These are phyloP conservation scores for Cyprinodon diabolis DNA, from an alignment of 2,797 vertebrate genomes.

Conservation along the genomic window DNA sequence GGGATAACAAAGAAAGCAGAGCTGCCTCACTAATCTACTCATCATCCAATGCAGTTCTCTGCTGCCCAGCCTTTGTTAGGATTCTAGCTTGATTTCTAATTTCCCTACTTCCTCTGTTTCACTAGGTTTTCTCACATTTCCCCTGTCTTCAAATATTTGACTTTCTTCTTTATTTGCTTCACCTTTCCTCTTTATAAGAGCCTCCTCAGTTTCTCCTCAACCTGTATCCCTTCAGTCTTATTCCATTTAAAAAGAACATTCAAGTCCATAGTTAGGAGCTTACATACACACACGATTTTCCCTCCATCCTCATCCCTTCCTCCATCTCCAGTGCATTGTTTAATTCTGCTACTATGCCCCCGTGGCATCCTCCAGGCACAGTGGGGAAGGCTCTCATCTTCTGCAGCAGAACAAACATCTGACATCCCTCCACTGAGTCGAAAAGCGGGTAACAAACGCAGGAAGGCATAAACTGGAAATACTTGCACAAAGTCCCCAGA, in stretches of 20 bases:
- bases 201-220: slow-evolving; percentile 24
- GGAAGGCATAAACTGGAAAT: slow-evolving; percentile 13
- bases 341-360: slow-evolving; percentile 33
- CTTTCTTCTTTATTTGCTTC: slow-evolving; percentile 31
- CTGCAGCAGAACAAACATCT: slow-evolving; percentile 42
- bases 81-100: slow-evolving; percentile 29
- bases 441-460: not conserved
- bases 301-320: not conserved
- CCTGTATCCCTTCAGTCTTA: slow-evolving; percentile 17
- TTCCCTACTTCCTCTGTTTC: not conserved
- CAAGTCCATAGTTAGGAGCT: slow-evolving; percentile 39
- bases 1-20: slow-evolving; percentile 63
- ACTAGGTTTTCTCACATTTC: slow-evolving; percentile 22
- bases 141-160: slow-evolving; percentile 35
- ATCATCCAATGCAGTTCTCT: slow-evolving; percentile 46
- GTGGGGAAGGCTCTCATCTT: slow-evolving; percentile 40
- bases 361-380: slow-evolving; percentile 35
- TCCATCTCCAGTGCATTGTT: slow-evolving; percentile 23
- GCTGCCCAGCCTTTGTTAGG: slow-evolving; percentile 28
- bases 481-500: slow-evolving; percentile 12
- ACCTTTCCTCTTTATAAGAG: slow-evolving; percentile 39
- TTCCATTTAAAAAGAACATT: slow-evolving; percentile 35
- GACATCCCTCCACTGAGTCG: slow-evolving; percentile 24
- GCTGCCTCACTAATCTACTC: slow-evolving; percentile 60
- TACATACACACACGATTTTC: slow-evolving; percentile 11